Base-by-base conservation (phyloP, 2,888 invertebrate genomes). In the Orthosia gothica region DNA sequence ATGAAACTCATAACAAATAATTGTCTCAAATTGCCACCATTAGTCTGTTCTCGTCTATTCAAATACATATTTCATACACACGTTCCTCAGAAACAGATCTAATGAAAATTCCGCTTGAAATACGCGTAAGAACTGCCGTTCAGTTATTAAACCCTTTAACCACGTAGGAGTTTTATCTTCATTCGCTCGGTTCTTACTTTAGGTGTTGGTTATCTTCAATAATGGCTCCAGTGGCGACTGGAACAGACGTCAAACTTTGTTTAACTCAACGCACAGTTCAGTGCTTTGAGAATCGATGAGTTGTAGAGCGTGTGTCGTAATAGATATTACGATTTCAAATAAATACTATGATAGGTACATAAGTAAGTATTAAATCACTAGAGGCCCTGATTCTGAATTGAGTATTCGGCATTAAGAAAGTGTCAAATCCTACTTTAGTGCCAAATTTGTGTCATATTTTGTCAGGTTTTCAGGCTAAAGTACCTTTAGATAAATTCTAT, bases 221-320 rank as follows among this genome's bases (percentile, higher is more conserved):
- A 90, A 90, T 88, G 88, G 87, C 72, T 79, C 81, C 75, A 84
- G 83, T 89, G 88, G 89, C 64, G 86, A 87, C 86, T 87, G 69
- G 71, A 76, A 82, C 87, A 91, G 89, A 88, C 89, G 90, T 91
- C 88, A 88, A 91, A 92, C 87, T 92, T 92, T 89, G 83, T 86
- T 85, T 75, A 84, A 89, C 85, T 89, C 77, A 66, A 82, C 74
- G 85, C 85, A 81, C 75, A 81, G 81, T 83, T 85, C 81, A 82
- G 61, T 61, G 67, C 77, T 77, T 77, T 26, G 61, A 62, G 68
- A 49, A 71, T 50, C 61, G 70, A 78, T 68, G 70, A 66, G 61
- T 23, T 68, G 47, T 68, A 52, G 66, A 72, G 67, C 26, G 40
- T 45, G 49, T 54, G 5, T 5, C 3, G 16, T 12, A 18, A 5